Base-by-base conservation (phyloP, 2,113 vertebrate species). In the Odontophorus gujanensis region DNA sequence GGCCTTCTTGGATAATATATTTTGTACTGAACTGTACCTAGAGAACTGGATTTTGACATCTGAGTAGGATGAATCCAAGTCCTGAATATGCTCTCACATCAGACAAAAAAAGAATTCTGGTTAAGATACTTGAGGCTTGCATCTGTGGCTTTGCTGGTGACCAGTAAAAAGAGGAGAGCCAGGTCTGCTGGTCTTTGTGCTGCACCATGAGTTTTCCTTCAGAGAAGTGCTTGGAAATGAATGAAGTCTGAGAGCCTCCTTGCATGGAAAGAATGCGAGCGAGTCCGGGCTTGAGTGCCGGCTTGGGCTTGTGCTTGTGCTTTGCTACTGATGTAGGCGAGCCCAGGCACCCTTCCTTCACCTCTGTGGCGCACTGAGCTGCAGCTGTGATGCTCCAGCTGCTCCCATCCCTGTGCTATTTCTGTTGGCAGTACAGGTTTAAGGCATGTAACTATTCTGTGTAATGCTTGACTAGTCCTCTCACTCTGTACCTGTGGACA, bases 241-340 rank as follows among this genome's bases (percentile, higher is more conserved):
- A 91, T n/a, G 73, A 6, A 91, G 62, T 28, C 71, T 17, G 82
- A 22, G 82, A 81, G 65, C 51, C 85, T 93, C 61, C 76, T 86
- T 47, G 85, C 22, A 0, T 5, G 69, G 95, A 84, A 90, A 24
- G 93, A 95, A 95, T 92, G 95, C 0, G 25, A 88, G 92, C 96
- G 78, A 93, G 96, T n/a, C 96, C 48, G 83, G 85, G 80, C 96
- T 94, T 7, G 93, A 93, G 85, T 1, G 2, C n/a, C 36, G 47
- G 82, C 92, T 87, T 5, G 38, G 51, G 82, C 72, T 40, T 40
- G 40, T 40, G 40, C 40, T 72, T 0, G 0, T 26, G 87, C 68
- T 71, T 69, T 0, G 0, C 50, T 15, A 38, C 36, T 63, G 42
- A 3, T 3, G 42, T 3, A n/a, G 92, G 76, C 96, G 90, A 94